Evolutionary conservation across 2,113 vertebrate species (phyloP).

Genomic region (Smithornis capensis): DNA sequence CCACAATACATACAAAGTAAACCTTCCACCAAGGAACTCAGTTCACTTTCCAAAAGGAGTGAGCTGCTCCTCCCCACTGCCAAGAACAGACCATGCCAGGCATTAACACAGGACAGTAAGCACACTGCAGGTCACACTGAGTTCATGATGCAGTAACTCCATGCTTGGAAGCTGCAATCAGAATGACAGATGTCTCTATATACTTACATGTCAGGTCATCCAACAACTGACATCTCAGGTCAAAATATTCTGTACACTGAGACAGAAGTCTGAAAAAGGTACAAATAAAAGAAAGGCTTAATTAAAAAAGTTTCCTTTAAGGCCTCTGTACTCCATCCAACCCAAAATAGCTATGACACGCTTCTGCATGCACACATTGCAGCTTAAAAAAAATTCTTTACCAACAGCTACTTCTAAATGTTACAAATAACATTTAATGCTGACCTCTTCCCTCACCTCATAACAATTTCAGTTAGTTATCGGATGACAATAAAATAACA

Average conservation of each 20-base stretch:
- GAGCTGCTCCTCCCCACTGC: neutral
- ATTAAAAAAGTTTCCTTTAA: conserved; percentile 22
- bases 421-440: neutral
- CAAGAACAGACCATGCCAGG: neutral
- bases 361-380: neutral
- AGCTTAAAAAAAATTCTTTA: neutral
- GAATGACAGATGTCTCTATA: neutral
- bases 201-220: conserved; percentile 96
- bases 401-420: neutral
- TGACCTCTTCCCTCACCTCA: neutral
- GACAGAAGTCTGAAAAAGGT: conserved; percentile 85
- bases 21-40: neutral
- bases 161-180: neutral
- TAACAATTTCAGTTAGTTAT: neutral
- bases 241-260: conserved; percentile 98
- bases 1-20: neutral
- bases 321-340: neutral
- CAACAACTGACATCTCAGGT: conserved; percentile 92
- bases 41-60: neutral
- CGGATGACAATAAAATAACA: neutral
- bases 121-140: neutral
- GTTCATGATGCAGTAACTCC: neutral
- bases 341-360: neutral
- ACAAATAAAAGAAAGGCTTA: neutral
- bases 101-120: neutral